These are phyloP conservation scores for Manduca sexta DNA, from an alignment of 1,140 invertebrate species.

Conservation along the genomic window DNA sequence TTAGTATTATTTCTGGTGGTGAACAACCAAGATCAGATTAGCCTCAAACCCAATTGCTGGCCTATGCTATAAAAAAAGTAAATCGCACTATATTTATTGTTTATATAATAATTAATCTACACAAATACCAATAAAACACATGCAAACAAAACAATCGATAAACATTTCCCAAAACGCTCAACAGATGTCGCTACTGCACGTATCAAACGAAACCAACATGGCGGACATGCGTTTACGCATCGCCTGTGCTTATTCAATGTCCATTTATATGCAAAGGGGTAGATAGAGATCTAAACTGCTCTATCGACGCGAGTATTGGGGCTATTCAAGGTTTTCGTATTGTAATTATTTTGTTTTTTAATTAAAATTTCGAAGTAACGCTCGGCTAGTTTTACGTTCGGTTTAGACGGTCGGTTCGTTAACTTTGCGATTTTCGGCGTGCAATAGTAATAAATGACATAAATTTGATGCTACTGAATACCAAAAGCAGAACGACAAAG, in stretches of 20 bases:
- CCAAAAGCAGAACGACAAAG: no score
- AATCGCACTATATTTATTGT: no score
- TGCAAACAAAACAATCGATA: not conserved
- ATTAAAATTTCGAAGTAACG: not conserved
- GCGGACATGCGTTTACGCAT: conserved; percentile 37
- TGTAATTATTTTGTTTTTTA: not conserved
- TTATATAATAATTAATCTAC: no score
- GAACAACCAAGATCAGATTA: no score
- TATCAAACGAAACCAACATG: conserved; percentile 1
- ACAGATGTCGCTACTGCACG: conserved; percentile 31
- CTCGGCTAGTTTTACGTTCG: not conserved
- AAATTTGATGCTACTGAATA: no score
- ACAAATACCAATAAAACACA: no score
- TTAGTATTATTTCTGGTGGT: no score
- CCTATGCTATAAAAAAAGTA: no score
- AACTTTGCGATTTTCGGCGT: not conserved
- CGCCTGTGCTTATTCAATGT: conserved; percentile 17
- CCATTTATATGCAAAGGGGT: conserved; percentile 30
- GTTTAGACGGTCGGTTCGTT: not conserved
- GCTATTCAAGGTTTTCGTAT: conserved; percentile 2
- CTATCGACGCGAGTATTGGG: conserved; percentile 20
- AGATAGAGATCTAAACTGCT: conserved; percentile 52
- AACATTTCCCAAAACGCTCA: conserved; percentile 4
- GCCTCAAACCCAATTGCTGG: no score
- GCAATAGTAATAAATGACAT: no score